Percentiles rank a stretch among this genome's conserved stretches.
Conservation (phyloP, 2,888 invertebrate species). For the Eupeodes latifasciatus region DNA sequence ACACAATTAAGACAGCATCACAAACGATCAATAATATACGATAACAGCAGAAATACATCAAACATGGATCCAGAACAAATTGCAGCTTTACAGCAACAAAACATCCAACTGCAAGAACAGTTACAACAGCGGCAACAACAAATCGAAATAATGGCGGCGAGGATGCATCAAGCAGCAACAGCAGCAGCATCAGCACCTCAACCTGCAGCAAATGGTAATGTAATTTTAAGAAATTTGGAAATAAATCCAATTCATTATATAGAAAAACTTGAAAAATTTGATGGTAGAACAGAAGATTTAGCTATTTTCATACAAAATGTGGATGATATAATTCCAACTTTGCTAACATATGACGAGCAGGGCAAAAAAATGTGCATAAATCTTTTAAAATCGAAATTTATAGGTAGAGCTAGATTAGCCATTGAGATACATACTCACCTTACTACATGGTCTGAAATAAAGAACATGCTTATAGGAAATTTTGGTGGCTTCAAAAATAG, state of each 20-base stretch:
- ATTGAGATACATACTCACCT: too few relatives aligned
- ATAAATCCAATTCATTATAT: too few relatives aligned
- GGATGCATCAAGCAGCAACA: not conserved
- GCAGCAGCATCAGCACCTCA: not conserved
- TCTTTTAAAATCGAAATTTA: too few relatives aligned
- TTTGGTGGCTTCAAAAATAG: too few relatives aligned
- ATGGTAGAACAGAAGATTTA: too few relatives aligned
- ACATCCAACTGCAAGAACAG: slow-evolving; percentile 2
- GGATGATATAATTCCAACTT: too few relatives aligned
- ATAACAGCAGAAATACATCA: not conserved
- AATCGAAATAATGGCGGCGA: not conserved
- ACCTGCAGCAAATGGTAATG: not conserved
- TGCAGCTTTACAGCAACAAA: slow-evolving; percentile 1
- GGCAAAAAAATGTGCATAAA: not conserved
- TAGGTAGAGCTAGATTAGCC: too few relatives aligned
- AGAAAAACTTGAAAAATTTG: not conserved
- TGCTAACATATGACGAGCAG: not conserved
- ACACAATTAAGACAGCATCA: too few relatives aligned
- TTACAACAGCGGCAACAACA: not conserved
- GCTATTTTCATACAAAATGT: too few relatives aligned
- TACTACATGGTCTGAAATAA: too few relatives aligned
- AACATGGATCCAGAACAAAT: slow-evolving; percentile 4
- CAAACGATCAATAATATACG: too few relatives aligned
- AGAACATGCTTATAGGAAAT: too few relatives aligned
- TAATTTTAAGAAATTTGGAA: not conserved